Percentiles rank a stretch among this genome's conserved stretches.
These are phyloP conservation scores for Balaenoptera acutorostrata DNA, from an alignment of 2,113 vertebrate genomes.

Conservation along the genomic window DNA sequence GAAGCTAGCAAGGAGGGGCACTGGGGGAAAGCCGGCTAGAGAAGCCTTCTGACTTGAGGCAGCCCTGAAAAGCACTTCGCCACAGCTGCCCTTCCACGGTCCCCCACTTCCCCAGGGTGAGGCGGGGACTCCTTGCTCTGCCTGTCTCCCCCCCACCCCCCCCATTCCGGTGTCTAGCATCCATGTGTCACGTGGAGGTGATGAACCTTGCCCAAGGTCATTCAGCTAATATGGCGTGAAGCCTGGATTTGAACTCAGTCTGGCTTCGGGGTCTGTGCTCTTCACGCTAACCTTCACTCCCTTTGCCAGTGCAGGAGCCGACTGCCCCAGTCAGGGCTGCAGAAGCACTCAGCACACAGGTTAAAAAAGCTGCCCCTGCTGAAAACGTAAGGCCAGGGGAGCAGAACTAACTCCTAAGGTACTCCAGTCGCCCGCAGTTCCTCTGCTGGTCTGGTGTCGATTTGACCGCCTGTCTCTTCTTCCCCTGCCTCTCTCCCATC, in stretches of 20 bases:
- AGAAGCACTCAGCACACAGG: neutral
- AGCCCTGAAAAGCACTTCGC: neutral
- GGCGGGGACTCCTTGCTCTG: neutral
- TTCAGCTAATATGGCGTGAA: neutral
- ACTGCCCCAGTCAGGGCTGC: neutral
- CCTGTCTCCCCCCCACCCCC: too few species aligned
- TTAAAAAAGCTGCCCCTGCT: neutral
- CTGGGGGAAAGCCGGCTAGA: neutral
- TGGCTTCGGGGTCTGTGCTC: neutral
- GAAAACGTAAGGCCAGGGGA: neutral
- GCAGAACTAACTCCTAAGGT: accelerated
- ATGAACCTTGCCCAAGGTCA: neutral
- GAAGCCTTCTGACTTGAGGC: neutral
- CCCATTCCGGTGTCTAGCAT: neutral
- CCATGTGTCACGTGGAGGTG: neutral
- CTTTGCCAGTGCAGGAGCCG: neutral
- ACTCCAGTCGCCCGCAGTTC: neutral
- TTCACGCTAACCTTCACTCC: neutral
- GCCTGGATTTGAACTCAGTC: neutral
- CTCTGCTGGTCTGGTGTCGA: neutral
- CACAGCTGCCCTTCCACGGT: neutral
- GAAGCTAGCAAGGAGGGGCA: neutral
- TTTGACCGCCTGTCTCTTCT: too few species aligned
- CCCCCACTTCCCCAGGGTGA: neutral
- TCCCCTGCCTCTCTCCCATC: neutral